Evolutionary conservation across 2,888 invertebrate species (phyloP).

Genomic region (Ceramica pisi): DNA sequence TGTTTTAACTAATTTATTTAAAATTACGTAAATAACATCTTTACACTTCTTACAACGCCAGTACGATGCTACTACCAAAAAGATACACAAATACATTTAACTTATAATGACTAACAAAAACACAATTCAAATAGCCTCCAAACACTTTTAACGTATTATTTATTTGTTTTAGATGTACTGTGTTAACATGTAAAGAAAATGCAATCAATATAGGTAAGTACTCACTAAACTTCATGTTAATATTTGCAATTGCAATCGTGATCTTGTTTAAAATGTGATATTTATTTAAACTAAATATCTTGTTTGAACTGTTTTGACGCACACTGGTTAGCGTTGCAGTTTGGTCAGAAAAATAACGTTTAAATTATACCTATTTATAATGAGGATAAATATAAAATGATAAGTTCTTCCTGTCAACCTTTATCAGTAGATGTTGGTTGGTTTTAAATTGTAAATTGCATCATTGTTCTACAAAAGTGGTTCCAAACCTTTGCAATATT

Average conservation of each 20-base stretch:
- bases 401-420: neutral
- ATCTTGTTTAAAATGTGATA: neutral
- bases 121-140: too few relatives aligned
- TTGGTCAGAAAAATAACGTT: neutral
- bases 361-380: neutral
- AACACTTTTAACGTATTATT: too few relatives aligned
- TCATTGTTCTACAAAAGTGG: neutral
- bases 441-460: neutral
- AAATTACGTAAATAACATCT: too few relatives aligned
- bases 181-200: too few relatives aligned
- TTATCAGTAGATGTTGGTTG: neutral
- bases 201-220: too few relatives aligned
- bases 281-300: slow-evolving; percentile 10
- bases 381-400: slow-evolving; percentile 7
- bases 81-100: too few relatives aligned
- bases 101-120: too few relatives aligned
- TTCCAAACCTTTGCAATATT: too few relatives aligned
- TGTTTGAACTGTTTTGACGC: slow-evolving; percentile 32
- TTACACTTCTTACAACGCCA: too few relatives aligned
- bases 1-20: too few relatives aligned
- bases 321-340: neutral
- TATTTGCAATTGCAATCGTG: slow-evolving; percentile 23
- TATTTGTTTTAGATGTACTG: too few relatives aligned
- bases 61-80: too few relatives aligned
- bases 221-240: slow-evolving; percentile 19